Percentiles rank a stretch among this genome's conserved stretches.
phyloP scores from a whole-genome alignment of 2,113 vertebrate genomes.

The Daboia siamensis region DNA sequence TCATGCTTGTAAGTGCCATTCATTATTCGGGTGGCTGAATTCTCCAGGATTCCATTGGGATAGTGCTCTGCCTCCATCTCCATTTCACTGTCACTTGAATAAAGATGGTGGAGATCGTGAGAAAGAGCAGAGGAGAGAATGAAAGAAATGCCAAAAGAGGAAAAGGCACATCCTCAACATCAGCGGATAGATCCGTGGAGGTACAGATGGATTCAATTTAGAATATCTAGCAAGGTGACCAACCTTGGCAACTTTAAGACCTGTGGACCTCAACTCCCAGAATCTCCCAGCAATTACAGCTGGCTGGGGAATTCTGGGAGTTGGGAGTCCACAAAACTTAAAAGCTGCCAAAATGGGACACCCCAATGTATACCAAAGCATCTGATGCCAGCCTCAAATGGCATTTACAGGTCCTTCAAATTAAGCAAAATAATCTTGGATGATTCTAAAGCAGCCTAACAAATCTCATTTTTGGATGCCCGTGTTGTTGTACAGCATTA shows the following conservation, averaged over 20 bases:
- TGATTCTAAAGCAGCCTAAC: not conserved
- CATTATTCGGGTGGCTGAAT: slow-evolving; percentile 87
- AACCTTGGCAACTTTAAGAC: not conserved
- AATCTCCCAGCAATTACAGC: not conserved
- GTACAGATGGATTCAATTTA: not conserved
- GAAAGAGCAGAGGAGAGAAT: too few relatives aligned
- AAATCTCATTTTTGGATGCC: not conserved
- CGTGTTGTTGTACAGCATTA: not conserved
- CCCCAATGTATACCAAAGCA: not conserved
- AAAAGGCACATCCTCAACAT: not conserved
- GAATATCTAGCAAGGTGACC: not conserved
- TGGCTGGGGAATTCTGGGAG: not conserved
- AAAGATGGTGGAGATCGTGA: not conserved
- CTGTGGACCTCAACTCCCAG: not conserved
- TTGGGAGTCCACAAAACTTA: not conserved
- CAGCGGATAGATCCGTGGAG: not conserved
- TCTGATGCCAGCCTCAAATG: not conserved
- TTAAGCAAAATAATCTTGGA: not conserved
- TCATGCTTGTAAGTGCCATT: slow-evolving; percentile 97
- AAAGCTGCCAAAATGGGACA: too few relatives aligned
- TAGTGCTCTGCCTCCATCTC: slow-evolving; percentile 96
- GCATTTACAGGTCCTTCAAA: not conserved
- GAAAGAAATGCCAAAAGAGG: not conserved
- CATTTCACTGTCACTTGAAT: slow-evolving; percentile 94
- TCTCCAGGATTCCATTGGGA: slow-evolving; percentile 88